Percentiles rank a stretch among this genome's conserved stretches.
phyloP scores from a whole-genome alignment of 2,113 vertebrate genomes.

The Greenwoodochromis staneri region DNA sequence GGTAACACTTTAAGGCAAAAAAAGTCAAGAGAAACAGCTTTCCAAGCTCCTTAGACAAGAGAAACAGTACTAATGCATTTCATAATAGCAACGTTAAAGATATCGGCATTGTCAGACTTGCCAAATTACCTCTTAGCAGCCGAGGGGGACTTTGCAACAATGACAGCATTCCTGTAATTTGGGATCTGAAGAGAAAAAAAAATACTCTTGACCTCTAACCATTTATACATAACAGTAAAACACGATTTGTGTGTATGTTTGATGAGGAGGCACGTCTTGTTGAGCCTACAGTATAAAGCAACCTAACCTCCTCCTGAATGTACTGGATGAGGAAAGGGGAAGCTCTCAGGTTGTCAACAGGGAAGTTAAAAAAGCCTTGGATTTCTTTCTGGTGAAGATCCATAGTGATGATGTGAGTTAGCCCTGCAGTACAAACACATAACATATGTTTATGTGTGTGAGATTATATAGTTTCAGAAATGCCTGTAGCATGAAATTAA shows the following conservation, averaged over 20 bases:
- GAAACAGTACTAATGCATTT: not conserved
- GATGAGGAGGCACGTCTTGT: not conserved
- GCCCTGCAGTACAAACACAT: conserved; percentile 66
- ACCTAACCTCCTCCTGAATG: conserved; percentile 90
- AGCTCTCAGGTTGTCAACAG: conserved; percentile 90
- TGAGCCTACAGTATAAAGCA: not conserved
- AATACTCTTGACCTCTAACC: not conserved
- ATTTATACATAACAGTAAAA: not conserved
- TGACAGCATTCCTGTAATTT: conserved; percentile 96
- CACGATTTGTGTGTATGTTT: not conserved
- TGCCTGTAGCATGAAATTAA: not conserved
- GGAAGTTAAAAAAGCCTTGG: conserved; percentile 93
- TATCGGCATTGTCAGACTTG: not conserved
- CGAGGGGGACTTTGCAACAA: conserved; percentile 95
- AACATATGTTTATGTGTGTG: not conserved
- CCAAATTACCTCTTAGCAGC: conserved; percentile 89
- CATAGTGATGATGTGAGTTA: conserved; percentile 98
- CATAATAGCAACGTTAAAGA: not conserved
- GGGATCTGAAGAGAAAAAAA: conserved; percentile 77
- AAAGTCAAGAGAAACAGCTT: not conserved
- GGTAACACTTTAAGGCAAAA: not conserved
- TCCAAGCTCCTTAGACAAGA: not conserved
- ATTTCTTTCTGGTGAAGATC: conserved; percentile 99
- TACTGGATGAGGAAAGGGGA: conserved; percentile 94
- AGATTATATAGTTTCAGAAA: not conserved